phyloP scores from a whole-genome alignment of 2,113 vertebrate species.

The Anthoscopus minutus region DNA sequence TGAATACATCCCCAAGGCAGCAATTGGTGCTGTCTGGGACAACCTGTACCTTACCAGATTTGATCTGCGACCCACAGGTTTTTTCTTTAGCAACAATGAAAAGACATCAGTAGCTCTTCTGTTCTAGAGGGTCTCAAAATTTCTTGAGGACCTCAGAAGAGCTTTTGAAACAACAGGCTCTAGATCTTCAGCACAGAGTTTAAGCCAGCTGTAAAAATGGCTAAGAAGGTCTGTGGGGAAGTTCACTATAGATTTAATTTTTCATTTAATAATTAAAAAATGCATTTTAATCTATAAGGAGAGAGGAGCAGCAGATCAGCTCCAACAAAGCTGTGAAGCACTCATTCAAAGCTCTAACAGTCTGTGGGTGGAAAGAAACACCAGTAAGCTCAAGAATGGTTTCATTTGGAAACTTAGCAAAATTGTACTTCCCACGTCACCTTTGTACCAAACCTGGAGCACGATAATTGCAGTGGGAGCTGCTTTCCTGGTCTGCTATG shows the following conservation, averaged over 20 bases:
- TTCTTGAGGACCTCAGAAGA: neutral
- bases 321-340: neutral
- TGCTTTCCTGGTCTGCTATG: neutral
- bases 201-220: neutral
- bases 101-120: neutral
- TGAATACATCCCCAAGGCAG: neutral
- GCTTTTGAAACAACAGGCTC: neutral
- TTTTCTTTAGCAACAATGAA: neutral
- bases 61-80: neutral
- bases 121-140: neutral
- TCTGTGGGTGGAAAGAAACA: neutral
- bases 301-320: neutral
- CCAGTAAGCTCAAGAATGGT: neutral
- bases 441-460: neutral
- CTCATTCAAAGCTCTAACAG: neutral
- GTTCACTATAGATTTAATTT: neutral
- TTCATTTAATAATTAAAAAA: neutral
- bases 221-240: neutral
- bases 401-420: neutral
- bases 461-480: neutral
- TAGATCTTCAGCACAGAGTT: neutral
- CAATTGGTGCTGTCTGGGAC: neutral
- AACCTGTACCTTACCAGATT: neutral
- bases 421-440: neutral
- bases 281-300: neutral